Percentiles rank a stretch among this genome's conserved stretches.
Conservation (phyloP, 2,888 invertebrate species). For the Diadegma fenestrale region DNA sequence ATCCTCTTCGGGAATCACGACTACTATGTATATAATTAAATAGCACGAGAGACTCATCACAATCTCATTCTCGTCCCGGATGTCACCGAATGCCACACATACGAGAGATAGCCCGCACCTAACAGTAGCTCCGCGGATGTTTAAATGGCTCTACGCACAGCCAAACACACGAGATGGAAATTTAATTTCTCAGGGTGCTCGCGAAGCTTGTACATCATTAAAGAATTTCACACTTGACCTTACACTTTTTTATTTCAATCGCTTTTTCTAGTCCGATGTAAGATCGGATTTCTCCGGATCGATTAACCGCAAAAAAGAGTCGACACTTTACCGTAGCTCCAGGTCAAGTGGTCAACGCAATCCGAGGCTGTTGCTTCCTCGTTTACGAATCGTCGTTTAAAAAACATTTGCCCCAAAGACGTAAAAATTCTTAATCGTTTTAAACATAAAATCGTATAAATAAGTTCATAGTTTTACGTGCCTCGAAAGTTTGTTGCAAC, state of each 20-base stretch:
- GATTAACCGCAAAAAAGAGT: constrained; percentile 7
- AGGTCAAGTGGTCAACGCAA: constrained; percentile 7
- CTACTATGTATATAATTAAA: constrained; percentile 31
- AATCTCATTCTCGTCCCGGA: constrained; percentile 55
- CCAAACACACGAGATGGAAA: neutral
- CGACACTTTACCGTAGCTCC: constrained; percentile 10
- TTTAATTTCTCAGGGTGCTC: neutral
- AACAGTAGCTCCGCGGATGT: constrained; percentile 13
- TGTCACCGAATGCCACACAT: constrained; percentile 36
- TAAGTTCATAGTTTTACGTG: too few relatives aligned
- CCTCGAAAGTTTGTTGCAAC: too few relatives aligned
- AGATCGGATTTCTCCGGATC: constrained; percentile 17
- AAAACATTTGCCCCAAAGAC: neutral
- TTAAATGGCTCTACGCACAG: constrained; percentile 18
- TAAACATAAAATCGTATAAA: neutral
- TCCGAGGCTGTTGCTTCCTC: neutral
- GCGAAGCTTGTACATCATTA: constrained; percentile 13
- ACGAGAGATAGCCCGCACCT: neutral
- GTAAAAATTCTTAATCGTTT: neutral
- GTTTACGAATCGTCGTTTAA: neutral
- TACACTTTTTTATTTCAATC: neutral
- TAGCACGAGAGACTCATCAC: constrained; percentile 39
- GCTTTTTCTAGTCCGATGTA: neutral
- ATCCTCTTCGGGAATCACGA: constrained; percentile 57
- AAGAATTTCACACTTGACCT: constrained; percentile 43